These are phyloP conservation scores for Apeltes quadracus DNA, from an alignment of 2,113 vertebrate species.

Conservation along the genomic window DNA sequence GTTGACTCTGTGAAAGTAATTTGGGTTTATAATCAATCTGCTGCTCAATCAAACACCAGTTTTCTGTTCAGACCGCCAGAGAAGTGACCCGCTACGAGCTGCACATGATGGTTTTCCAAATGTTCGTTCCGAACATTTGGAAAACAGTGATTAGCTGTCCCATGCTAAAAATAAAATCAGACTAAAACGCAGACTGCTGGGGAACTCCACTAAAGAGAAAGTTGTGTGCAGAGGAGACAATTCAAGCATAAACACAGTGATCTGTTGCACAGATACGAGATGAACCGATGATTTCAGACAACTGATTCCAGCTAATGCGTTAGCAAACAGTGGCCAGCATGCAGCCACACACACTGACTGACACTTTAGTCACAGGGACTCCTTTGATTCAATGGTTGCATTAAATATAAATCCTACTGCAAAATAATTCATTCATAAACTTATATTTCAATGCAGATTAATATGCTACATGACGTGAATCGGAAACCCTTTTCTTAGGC, in stretches of 20 bases:
- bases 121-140: background rate
- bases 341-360: background rate
- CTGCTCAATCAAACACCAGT: background rate
- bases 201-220: constrained; percentile 1
- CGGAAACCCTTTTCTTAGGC: background rate
- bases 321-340: background rate
- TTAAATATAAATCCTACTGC: background rate
- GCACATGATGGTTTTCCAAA: background rate
- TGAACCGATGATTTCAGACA: background rate
- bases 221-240: background rate
- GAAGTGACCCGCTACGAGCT: background rate
- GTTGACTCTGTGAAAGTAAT: background rate
- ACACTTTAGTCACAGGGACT: background rate
- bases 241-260: background rate
- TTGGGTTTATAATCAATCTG: background rate
- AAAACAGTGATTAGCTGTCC: background rate
- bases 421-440: background rate
- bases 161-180: background rate
- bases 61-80: background rate
- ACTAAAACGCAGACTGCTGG: constrained; percentile 3
- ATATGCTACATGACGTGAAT: background rate
- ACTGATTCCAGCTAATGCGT: background rate
- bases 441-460: background rate
- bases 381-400: background rate
- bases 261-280: background rate